Evolutionary conservation across 35 echinoderm and acorn worm species (phyloP), one percentile per base, ranked within the genome.

Genomic region (Heliocidaris tuberculata): DNA sequence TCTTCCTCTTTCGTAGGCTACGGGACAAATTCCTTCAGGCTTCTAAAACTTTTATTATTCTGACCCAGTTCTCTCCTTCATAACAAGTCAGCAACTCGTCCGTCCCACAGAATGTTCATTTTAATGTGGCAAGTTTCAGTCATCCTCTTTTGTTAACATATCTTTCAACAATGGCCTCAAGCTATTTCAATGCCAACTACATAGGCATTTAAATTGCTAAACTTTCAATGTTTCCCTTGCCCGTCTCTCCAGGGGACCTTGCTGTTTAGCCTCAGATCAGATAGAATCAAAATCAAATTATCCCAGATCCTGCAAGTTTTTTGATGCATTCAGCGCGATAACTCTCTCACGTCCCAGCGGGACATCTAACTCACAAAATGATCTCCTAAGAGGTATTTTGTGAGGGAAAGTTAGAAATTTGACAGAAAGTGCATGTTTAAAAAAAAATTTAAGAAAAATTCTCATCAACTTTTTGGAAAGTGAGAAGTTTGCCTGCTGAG

Each of bases 241-340:
- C 65, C 17, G 6, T 78, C 21, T 78, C 65, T 78, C 65, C 8
- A 9, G 65, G 65, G 65, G 65, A 78, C 7, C 5, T 78, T 24
- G 21, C 65, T 78, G 65, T 78, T 70, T 78, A 78, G 27, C 65
- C 65, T 78, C 65, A 78, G 65, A 78, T 78, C 65, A 78, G 65
- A 78, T 78, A 78, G 65, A 78, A 78, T 78, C 65, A 78, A 78
- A 78, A 78, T 78, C 65, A 78, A 78, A 78, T 78, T 78, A 24
- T 78, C 65, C 65, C 4, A 78, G 27, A 24, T 78, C 12, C 65
- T 24, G 65, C 65, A 27, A 78, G 65, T 78, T 78, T 71, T 78
- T 78, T n/a, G 65, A 78, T 78, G 65, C 65, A 7, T 78, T 78
- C 65, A 78, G 65, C 65, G 7, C 21, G 65, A 78, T 78, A 78